Conservation (phyloP, 2,888 invertebrate species). For the Harmothoe impar region DNA sequence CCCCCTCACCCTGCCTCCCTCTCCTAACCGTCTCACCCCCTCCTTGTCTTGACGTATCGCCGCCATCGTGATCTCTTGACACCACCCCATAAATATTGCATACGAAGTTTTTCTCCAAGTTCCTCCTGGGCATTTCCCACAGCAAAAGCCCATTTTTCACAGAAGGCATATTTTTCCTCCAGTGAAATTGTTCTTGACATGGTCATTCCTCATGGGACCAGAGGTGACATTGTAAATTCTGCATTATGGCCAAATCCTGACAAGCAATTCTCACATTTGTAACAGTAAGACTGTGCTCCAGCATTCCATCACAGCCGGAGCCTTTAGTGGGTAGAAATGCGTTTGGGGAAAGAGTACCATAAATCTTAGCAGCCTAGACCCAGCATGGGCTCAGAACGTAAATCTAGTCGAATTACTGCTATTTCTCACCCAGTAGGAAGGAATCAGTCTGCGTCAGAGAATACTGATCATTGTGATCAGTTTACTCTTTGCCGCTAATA, state of each 20-base stretch:
- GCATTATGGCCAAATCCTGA: background rate
- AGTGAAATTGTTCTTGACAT: background rate
- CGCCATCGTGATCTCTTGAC: background rate
- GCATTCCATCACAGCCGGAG: no score
- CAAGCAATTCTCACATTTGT: background rate
- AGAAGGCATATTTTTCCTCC: background rate
- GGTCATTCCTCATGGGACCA: background rate
- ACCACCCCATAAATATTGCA: background rate
- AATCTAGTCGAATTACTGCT: background rate
- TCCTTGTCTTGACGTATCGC: background rate
- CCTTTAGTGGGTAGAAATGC: no score
- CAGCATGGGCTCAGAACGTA: background rate
- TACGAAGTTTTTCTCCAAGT: background rate
- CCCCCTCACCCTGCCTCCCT: background rate
- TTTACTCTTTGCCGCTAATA: slow-evolving; percentile 3
- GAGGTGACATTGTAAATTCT: background rate
- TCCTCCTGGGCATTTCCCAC: background rate
- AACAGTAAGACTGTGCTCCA: background rate
- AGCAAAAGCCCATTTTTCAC: background rate
- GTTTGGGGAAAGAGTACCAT: no score
- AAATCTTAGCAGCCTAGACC: background rate
- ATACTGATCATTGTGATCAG: background rate
- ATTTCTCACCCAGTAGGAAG: background rate
- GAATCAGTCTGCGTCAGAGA: background rate
- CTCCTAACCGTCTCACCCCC: background rate